Evolutionary conservation across 2,113 vertebrate species (phyloP).

Genomic region (Coryphaenoides rupestris): DNA sequence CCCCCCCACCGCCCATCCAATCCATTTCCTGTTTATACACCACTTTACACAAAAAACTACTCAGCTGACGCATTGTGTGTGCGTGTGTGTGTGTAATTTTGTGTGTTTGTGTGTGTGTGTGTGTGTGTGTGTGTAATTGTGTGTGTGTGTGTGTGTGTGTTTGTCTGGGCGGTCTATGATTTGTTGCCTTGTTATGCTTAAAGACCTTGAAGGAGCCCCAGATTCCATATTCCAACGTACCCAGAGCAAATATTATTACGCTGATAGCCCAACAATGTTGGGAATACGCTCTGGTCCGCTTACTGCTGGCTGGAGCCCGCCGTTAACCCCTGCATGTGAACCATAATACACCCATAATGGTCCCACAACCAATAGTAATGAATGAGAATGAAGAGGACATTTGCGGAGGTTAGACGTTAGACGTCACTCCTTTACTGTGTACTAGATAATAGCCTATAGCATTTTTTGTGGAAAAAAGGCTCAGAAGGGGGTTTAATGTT

Average conservation of each 20-base stretch:
- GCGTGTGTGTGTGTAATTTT: conserved; percentile 29
- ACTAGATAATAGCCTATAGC: no score
- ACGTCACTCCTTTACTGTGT: no score
- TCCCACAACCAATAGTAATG: conserved; percentile 39
- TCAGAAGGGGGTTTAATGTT: no score
- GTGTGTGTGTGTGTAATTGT: conserved; percentile 24
- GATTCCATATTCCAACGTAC: conserved; percentile 27
- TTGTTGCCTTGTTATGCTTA: conserved; percentile 38
- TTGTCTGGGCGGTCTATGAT: conserved; percentile 20
- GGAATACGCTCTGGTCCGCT: conserved; percentile 20
- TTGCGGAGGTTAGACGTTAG: neutral
- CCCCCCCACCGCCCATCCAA: neutral
- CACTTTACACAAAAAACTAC: conserved; percentile 49
- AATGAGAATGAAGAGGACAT: conserved; percentile 34
- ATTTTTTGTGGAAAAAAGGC: no score
- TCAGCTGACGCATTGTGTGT: conserved; percentile 44
- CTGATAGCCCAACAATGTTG: conserved; percentile 36
- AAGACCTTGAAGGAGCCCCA: conserved; percentile 8
- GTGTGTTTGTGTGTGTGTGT: conserved; percentile 11
- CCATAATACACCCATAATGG: conserved; percentile 35
- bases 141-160: neutral
- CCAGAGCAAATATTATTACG: conserved; percentile 48
- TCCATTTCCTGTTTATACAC: conserved; percentile 62
- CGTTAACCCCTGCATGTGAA: conserved; percentile 30
- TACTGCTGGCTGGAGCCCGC: conserved; percentile 46